phyloP scores from a whole-genome alignment of 2,888 invertebrate species.

The Doris montereyensis region DNA sequence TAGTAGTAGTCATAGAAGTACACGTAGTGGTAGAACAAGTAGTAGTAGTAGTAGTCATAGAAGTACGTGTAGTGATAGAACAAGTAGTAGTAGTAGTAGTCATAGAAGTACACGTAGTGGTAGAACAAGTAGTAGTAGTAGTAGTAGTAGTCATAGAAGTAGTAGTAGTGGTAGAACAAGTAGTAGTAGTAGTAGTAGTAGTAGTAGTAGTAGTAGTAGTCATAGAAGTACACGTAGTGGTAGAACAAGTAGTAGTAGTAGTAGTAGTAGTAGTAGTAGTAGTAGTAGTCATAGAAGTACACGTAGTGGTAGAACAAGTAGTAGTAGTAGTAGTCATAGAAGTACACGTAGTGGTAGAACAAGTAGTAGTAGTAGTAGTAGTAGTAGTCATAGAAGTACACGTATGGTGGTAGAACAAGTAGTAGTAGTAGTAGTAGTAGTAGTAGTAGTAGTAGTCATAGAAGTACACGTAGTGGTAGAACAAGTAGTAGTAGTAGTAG shows the following conservation, averaged over 20 bases:
- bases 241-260: constrained; percentile 25
- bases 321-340: background rate
- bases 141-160: background rate
- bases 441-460: constrained; percentile 5
- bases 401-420: background rate
- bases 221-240: too few relatives aligned
- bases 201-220: constrained; percentile 1
- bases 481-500: constrained; percentile 38
- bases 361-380: background rate
- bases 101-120: constrained; percentile 1
- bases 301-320: constrained; percentile 12
- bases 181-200: background rate
- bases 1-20: constrained; percentile 21
- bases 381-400: constrained; percentile 23
- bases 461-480: constrained; percentile 35
- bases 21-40: constrained; percentile 1
- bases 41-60: constrained; percentile 20
- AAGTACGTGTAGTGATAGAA: background rate
- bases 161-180: too few relatives aligned
- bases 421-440: background rate
- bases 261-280: constrained; percentile 25
- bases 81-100: constrained; percentile 15
- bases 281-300: constrained; percentile 23
- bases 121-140: constrained; percentile 22
- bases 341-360: background rate